Evolutionary conservation across 2,797 vertebrate species (phyloP).

Genomic region (Cephalopachus bancanus): DNA sequence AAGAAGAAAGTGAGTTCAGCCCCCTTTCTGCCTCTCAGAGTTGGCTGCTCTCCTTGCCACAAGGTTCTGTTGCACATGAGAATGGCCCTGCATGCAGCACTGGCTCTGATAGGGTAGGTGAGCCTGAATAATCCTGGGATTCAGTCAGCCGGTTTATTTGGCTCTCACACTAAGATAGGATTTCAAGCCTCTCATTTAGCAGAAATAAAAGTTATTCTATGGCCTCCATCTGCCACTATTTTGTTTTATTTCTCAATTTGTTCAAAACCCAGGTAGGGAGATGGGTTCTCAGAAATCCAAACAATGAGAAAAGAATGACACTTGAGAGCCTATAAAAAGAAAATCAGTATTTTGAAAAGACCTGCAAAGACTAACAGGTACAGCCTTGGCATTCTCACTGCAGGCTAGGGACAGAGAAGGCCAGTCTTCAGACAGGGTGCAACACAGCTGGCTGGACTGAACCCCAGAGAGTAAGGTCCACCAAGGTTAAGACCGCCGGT

Average conservation of each 20-base stretch:
- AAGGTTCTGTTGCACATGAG: rapidly evolving
- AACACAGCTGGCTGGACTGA: rapidly evolving
- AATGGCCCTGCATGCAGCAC: rapidly evolving
- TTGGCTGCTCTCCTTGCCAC: rapidly evolving
- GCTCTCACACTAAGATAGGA: background rate
- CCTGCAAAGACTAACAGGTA: too few species aligned
- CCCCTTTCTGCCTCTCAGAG: background rate
- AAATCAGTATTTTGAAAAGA: background rate
- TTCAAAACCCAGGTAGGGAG: slow-evolving; percentile 4
- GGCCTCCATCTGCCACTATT: slow-evolving; percentile 45
- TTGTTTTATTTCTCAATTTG: slow-evolving; percentile 54
- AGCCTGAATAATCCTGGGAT: background rate
- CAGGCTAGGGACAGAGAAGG: background rate
- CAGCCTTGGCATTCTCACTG: rapidly evolving
- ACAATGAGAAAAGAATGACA: background rate
- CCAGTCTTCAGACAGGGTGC: too few species aligned
- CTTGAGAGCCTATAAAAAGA: background rate
- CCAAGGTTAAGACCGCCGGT: rapidly evolving
- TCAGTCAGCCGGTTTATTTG: background rate
- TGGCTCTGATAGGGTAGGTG: rapidly evolving
- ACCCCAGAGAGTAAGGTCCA: background rate
- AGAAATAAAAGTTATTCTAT: slow-evolving; percentile 17
- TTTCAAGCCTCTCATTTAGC: slow-evolving; percentile 5
- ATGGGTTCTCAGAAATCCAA: slow-evolving; percentile 53
- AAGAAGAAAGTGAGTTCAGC: background rate